Conservation (phyloP, 2,797 vertebrate species). For the Sebastiscus tertius region DNA sequence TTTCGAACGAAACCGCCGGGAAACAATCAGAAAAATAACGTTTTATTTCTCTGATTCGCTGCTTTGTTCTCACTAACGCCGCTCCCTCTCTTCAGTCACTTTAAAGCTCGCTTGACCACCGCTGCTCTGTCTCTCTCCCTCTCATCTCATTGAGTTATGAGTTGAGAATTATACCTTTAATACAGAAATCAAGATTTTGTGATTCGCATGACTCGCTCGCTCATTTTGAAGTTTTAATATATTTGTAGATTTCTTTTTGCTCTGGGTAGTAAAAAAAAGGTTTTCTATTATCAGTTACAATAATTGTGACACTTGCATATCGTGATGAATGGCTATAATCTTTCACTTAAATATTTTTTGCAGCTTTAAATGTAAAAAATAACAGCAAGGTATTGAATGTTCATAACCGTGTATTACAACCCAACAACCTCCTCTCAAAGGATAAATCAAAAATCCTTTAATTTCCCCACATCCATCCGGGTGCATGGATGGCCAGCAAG, state of each 20-base stretch:
- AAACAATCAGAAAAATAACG: no score
- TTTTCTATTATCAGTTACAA: background rate
- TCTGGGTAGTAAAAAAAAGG: background rate
- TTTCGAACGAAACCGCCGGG: no score
- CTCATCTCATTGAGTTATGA: no score
- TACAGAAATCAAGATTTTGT: conserved; percentile 15
- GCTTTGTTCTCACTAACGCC: no score
- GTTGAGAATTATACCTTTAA: background rate
- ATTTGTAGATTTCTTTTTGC: background rate
- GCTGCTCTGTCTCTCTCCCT: no score
- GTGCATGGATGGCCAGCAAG: background rate
- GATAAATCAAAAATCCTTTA: background rate
- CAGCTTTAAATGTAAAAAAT: background rate
- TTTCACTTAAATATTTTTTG: background rate
- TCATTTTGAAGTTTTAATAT: background rate
- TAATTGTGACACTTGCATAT: background rate
- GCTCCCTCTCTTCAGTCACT: no score
- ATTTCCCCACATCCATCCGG: background rate
- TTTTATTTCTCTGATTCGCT: no score
- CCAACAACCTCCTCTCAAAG: background rate
- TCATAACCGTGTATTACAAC: background rate
- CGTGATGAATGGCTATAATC: background rate
- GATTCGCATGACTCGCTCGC: background rate
- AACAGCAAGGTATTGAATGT: background rate
- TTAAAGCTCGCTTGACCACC: no score